Conservation (phyloP, 2,797 vertebrate species). For the Schizopygopsis pylzovi region DNA sequence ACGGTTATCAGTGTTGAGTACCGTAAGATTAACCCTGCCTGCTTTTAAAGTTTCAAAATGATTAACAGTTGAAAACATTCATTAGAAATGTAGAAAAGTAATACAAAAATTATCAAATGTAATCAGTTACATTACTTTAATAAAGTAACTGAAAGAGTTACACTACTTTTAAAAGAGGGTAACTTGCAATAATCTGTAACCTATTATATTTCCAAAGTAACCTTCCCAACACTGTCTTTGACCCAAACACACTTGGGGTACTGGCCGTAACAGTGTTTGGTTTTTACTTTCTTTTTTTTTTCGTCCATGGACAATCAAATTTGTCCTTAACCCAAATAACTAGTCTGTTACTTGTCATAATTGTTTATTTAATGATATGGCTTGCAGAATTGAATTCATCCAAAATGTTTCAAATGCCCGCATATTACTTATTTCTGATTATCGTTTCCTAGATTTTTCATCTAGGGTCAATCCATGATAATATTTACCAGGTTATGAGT, state of each 20-base stretch:
- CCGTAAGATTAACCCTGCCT: background rate
- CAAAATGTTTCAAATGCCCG: background rate
- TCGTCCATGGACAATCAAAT: background rate
- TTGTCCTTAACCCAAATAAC: background rate
- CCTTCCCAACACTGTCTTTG: background rate
- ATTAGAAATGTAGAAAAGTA: background rate
- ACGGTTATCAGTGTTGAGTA: background rate
- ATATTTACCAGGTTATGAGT: background rate
- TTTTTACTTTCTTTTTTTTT: background rate
- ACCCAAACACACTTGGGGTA: background rate
- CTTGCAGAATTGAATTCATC: background rate
- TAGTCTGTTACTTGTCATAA: background rate
- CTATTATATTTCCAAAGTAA: background rate
- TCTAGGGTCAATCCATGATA: background rate
- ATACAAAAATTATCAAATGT: background rate
- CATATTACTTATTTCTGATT: background rate
- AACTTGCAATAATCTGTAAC: no score
- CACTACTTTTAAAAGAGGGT: no score
- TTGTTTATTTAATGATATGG: background rate
- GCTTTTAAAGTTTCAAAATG: background rate
- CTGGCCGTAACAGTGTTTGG: background rate
- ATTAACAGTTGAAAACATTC: background rate
- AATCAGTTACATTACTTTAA: background rate
- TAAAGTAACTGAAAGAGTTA: background rate
- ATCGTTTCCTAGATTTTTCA: background rate